phyloP scores from a whole-genome alignment of 1,140 invertebrate genomes.

The Psilanteris sp. region DNA sequence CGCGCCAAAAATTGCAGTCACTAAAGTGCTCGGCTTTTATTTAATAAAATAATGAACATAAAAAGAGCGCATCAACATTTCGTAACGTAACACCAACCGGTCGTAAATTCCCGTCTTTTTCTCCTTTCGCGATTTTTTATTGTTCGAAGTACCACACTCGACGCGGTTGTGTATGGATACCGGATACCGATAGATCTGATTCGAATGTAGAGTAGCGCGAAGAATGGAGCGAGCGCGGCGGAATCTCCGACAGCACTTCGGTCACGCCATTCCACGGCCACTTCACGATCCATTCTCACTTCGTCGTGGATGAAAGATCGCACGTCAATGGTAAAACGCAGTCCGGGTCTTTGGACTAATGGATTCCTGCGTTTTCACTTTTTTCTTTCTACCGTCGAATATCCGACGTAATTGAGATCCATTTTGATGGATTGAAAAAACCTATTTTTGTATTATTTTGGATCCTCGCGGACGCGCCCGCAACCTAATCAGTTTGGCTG shows the following conservation, averaged over 20 bases:
- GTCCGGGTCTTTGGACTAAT: slow-evolving; percentile 63
- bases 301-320: slow-evolving; percentile 65
- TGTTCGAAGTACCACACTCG: slow-evolving; percentile 56
- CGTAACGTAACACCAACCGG: slow-evolving; percentile 50
- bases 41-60: slow-evolving; percentile 62
- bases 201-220: slow-evolving; percentile 63
- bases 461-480: no score
- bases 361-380: slow-evolving; percentile 58
- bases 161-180: slow-evolving; percentile 63
- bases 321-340: slow-evolving; percentile 64
- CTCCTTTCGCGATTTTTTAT: slow-evolving; percentile 58
- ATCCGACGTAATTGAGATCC: slow-evolving; percentile 48
- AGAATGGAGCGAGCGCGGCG: slow-evolving; percentile 58
- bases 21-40: slow-evolving; percentile 55
- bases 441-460: no score
- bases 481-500: no score
- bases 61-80: slow-evolving; percentile 51
- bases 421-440: slow-evolving; percentile 42
- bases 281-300: slow-evolving; percentile 65
- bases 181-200: slow-evolving; percentile 64
- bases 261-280: slow-evolving; percentile 63
- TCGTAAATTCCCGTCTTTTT: slow-evolving; percentile 59
- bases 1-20: slow-evolving; percentile 48
- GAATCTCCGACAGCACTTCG: slow-evolving; percentile 64
- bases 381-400: slow-evolving; percentile 34